Base-by-base conservation (phyloP, 2,888 invertebrate species). In the Caenorhabditis drosophilae region DNA sequence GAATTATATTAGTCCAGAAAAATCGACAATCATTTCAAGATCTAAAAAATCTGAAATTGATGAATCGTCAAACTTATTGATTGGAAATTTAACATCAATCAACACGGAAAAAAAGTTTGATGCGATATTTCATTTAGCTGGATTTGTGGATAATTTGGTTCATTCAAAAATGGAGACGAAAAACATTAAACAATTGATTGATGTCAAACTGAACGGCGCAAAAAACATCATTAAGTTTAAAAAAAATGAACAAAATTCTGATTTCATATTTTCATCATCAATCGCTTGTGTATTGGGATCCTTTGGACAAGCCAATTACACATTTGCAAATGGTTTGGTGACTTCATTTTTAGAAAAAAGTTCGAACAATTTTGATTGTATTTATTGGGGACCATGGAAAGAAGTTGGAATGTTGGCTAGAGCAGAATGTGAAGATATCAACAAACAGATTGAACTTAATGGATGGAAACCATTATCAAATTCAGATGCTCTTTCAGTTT, bases 241-340 rank as follows among this genome's bases (percentile, higher is more conserved):
- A 0, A 20, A 36, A 4, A 20, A 45, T 9, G n/a, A n/a, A n/a
- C n/a, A n/a, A n/a, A n/a, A n/a, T n/a, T n/a, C n/a, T n/a, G n/a
- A n/a, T n/a, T 31, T 41, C 9, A 48, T 71, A 11, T 59, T 63
- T 20, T 67, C 79, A 27, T 77, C 79, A 0, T 81, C 81, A 11
- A 58, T 67, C 4, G 78, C 79, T 1, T 61, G 70, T 1, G 41
- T 81, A 41, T 50, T 78, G 2, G 80, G 81, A 41, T 81, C 80
- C 2, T 56, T 60, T 20, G 80, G 80, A 9, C 80, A 80, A 49
- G 50, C 70, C 0, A 80, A 80, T 51, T 80, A 80, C 42, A 68
- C 75, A 0, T 76, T 71, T 53, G 76, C 77, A 2, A 80, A 80
- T 55, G 75, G 76, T 25, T 35, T 66, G 40, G 78, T 77, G 58